Percentiles rank a stretch among this genome's conserved stretches.
phyloP scores from a whole-genome alignment of 2,113 vertebrate genomes.

The Sphaerodactylus townsendi region DNA sequence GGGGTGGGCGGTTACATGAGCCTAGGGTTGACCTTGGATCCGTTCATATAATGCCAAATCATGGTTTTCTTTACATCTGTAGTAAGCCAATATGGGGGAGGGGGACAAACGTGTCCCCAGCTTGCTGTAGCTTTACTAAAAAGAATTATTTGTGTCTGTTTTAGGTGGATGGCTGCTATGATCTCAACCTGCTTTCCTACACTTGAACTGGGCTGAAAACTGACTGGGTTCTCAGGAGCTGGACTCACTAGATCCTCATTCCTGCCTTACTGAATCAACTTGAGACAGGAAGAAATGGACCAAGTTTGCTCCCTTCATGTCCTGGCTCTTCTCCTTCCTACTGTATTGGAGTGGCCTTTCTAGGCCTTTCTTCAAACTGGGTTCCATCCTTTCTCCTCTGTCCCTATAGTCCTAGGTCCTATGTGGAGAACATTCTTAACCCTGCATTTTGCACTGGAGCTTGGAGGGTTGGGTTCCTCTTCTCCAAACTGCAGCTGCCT shows the following conservation, averaged over 20 bases:
- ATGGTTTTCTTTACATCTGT: no score
- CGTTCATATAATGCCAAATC: no score
- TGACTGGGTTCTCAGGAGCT: neutral
- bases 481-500: neutral
- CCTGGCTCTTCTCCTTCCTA: neutral
- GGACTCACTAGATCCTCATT: neutral
- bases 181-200: slow-evolving; percentile 90
- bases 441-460: neutral
- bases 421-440: neutral
- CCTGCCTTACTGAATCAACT: neutral
- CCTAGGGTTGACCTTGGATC: no score
- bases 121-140: neutral
- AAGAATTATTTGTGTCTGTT: slow-evolving; percentile 35
- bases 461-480: neutral
- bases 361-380: neutral
- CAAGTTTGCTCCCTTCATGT: neutral
- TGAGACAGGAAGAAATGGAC: neutral
- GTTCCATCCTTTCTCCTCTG: neutral
- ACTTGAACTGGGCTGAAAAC: slow-evolving; percentile 58
- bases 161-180: slow-evolving; percentile 95
- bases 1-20: no score
- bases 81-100: neutral
- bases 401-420: neutral
- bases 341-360: neutral
- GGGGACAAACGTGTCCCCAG: no score